Evolutionary conservation across 2,113 vertebrate species (phyloP).

Genomic region (Gobio gobio): DNA sequence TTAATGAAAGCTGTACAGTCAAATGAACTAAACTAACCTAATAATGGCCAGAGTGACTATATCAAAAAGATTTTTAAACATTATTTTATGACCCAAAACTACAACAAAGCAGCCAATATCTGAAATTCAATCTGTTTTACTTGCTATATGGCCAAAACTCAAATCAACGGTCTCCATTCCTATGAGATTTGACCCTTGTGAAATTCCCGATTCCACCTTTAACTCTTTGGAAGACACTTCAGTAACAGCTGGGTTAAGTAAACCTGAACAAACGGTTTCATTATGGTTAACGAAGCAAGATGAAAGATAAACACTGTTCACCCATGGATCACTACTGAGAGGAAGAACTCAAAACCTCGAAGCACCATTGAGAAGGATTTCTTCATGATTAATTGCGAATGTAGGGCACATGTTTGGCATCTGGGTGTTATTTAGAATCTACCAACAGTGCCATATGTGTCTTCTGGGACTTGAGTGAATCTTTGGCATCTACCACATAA

Average conservation of each 20-base stretch:
- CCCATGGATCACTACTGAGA: background rate
- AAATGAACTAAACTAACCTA: background rate
- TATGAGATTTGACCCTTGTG: constrained; percentile 18
- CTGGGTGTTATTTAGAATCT: constrained; percentile 1
- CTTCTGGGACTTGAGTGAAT: constrained; percentile 3
- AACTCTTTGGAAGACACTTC: constrained; percentile 47
- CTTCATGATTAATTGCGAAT: constrained; percentile 7
- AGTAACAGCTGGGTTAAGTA: constrained; percentile 42
- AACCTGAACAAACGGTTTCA: constrained; percentile 38
- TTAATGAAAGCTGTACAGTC: constrained; percentile 45
- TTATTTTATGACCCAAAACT: background rate
- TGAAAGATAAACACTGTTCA: constrained; percentile 34
- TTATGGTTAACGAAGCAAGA: constrained; percentile 48
- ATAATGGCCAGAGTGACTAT: background rate
- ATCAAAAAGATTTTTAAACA: background rate
- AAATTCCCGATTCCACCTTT: constrained; percentile 25
- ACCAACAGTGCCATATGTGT: constrained; percentile 7
- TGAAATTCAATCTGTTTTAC: background rate
- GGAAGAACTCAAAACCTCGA: background rate
- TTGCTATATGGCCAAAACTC: background rate
- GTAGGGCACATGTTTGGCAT: constrained; percentile 18
- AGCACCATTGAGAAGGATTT: background rate
- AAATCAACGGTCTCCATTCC: background rate
- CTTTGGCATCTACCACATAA: constrained; percentile 32
- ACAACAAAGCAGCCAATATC: background rate